Conservation (phyloP, 1,140 invertebrate species). For the Drosophila ironensis region DNA sequence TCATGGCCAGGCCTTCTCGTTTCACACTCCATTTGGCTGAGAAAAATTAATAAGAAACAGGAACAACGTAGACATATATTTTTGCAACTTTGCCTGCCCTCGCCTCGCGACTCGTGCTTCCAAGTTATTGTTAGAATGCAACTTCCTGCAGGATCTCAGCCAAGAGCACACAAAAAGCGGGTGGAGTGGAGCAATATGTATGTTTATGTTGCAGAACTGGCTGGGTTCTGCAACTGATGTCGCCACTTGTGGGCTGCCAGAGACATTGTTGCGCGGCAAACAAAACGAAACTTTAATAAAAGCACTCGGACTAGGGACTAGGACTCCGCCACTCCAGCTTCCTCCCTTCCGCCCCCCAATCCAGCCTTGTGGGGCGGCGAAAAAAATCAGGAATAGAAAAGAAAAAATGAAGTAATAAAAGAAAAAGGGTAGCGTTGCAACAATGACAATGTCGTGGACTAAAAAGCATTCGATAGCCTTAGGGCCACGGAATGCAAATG, state of each 20-base stretch:
- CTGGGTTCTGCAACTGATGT: constrained; percentile 37
- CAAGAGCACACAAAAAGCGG: neutral
- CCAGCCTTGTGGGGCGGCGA: constrained; percentile 62
- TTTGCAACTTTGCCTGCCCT: constrained; percentile 22
- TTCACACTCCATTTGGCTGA: neutral
- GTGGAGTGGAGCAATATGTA: neutral
- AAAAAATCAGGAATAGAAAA: constrained; percentile 22
- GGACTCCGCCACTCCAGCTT: constrained; percentile 1
- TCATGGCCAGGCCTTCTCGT: neutral
- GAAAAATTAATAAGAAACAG: constrained; percentile 37
- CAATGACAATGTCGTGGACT: constrained; percentile 65
- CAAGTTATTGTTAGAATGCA: constrained; percentile 29
- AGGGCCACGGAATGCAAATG: constrained; percentile 61
- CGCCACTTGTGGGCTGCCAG: constrained; percentile 54
- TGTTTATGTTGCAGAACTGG: neutral
- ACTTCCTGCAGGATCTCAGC: constrained; percentile 7
- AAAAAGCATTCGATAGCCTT: constrained; percentile 65
- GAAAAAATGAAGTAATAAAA: constrained; percentile 24
- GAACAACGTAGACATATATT: neutral
- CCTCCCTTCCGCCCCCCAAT: constrained; percentile 2
- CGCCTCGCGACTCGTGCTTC: neutral
- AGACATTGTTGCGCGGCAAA: constrained; percentile 66
- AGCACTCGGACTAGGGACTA: constrained; percentile 37
- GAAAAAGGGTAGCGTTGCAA: constrained; percentile 40
- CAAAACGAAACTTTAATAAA: constrained; percentile 77